phyloP scores from a whole-genome alignment of 2,113 vertebrate genomes.

The Psittacus erithacus region DNA sequence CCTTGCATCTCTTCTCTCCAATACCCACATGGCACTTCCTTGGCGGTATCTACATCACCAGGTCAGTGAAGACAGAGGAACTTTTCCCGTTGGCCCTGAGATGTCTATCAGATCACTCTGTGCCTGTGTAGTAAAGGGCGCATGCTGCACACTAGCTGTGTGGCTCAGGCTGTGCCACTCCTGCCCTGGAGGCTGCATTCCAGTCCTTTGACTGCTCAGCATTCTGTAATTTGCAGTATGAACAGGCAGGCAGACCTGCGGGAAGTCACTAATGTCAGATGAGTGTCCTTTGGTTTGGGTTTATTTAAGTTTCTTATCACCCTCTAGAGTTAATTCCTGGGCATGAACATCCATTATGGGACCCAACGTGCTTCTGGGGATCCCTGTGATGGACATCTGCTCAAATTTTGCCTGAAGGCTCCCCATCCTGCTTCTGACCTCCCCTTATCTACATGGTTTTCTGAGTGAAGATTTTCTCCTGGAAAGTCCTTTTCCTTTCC shows the following conservation, averaged over 20 bases:
- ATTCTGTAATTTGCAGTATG: background rate
- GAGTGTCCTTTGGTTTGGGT: background rate
- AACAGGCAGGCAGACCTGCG: background rate
- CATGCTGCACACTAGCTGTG: background rate
- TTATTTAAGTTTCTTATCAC: background rate
- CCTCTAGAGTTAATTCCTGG: background rate
- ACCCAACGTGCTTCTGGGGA: background rate
- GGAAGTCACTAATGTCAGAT: background rate
- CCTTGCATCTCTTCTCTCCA: background rate
- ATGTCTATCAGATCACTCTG: background rate
- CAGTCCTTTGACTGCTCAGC: background rate
- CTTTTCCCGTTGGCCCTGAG: background rate
- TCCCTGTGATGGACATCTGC: background rate
- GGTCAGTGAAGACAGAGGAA: background rate
- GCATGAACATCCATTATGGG: background rate
- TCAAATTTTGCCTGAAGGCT: background rate
- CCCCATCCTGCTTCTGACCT: background rate
- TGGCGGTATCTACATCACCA: fast-evolving
- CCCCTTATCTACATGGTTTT: background rate
- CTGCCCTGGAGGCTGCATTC: background rate
- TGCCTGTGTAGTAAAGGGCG: background rate
- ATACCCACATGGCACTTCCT: fast-evolving
- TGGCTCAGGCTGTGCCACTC: background rate
- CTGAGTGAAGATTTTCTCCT: background rate
- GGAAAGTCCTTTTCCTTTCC: background rate